Conservation (phyloP, 2,797 vertebrate genomes). For the Fratercula arctica region DNA sequence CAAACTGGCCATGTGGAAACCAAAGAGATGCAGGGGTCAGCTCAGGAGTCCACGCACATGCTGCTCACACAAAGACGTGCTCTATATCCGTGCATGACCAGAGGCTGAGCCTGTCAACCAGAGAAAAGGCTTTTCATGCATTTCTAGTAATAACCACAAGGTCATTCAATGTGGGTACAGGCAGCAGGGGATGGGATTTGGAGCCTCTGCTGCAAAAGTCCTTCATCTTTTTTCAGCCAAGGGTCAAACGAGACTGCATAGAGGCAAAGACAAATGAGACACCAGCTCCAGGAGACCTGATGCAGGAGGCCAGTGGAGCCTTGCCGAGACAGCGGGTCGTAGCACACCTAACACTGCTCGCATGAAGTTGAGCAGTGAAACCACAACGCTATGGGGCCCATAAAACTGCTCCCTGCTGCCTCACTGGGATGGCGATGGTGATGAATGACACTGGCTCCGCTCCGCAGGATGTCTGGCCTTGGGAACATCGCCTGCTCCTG, state of each 20-base stretch:
- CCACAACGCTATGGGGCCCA: fast-evolving
- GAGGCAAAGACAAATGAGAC: slow-evolving; percentile 18
- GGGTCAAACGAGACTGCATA: neutral
- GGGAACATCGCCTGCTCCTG: neutral
- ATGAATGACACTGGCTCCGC: neutral
- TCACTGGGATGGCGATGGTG: neutral
- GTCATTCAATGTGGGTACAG: neutral
- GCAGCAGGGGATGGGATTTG: neutral
- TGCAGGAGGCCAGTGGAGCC: neutral
- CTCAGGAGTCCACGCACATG: neutral
- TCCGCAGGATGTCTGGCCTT: neutral
- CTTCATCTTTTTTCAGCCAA: slow-evolving; percentile 11
- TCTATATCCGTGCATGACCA: neutral
- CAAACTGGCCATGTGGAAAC: neutral
- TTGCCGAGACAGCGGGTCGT: neutral
- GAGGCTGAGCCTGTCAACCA: neutral
- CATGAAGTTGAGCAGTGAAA: neutral
- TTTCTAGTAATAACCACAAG: slow-evolving; percentile 36
- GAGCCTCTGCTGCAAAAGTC: slow-evolving; percentile 12
- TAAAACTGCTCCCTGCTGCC: neutral
- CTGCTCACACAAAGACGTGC: neutral
- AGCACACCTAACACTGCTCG: neutral
- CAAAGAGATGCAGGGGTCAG: neutral
- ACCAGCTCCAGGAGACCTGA: neutral
- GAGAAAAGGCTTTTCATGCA: slow-evolving; percentile 41